These are phyloP conservation scores for Threskiornis aethiopicus DNA, from an alignment of 2,797 vertebrate genomes.

Conservation along the genomic window DNA sequence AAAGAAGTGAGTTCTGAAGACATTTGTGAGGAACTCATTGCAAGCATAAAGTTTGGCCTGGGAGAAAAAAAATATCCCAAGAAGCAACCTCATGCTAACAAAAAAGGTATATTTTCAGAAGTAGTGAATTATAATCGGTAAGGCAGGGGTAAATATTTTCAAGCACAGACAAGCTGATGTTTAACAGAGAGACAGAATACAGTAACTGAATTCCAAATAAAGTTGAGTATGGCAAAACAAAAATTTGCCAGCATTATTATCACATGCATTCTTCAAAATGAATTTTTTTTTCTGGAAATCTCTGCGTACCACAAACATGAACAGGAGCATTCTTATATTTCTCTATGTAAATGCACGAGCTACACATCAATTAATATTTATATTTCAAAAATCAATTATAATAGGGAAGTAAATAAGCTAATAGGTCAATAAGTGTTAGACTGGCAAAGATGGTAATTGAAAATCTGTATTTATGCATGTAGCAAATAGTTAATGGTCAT, in stretches of 20 bases:
- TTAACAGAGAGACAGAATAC: neutral
- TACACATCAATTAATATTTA: neutral
- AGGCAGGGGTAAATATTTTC: neutral
- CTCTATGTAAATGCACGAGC: neutral
- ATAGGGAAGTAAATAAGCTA: neutral
- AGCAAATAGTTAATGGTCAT: neutral
- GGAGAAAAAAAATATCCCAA: neutral
- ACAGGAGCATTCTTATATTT: neutral
- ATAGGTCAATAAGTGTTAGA: neutral
- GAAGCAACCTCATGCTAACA: neutral
- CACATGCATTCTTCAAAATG: neutral
- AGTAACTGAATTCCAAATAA: neutral
- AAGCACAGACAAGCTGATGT: neutral
- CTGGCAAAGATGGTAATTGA: neutral
- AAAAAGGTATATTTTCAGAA: neutral
- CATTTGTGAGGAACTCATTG: neutral
- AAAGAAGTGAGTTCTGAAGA: neutral
- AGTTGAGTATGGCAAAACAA: neutral
- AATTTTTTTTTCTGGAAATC: neutral
- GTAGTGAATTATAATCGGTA: neutral
- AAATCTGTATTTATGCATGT: neutral
- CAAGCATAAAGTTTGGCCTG: neutral
- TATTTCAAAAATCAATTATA: neutral
- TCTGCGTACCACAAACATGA: neutral
- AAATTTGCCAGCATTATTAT: neutral